Conservation (phyloP, 2,797 vertebrate genomes). For the Smutsia gigantea region DNA sequence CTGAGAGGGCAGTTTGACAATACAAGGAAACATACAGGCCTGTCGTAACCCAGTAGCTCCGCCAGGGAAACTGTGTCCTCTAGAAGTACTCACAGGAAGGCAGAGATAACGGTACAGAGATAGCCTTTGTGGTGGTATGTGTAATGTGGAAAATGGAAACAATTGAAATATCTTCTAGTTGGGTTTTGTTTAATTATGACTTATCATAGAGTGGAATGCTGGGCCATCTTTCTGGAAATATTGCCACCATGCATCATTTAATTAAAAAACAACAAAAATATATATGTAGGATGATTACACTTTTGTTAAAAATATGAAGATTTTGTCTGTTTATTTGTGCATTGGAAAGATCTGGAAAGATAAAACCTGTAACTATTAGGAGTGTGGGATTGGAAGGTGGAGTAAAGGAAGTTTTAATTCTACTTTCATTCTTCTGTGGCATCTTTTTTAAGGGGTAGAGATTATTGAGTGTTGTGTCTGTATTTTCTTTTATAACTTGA, state of each 20-base stretch:
- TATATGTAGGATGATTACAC: neutral
- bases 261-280: neutral
- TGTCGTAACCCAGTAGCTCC: neutral
- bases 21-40: neutral
- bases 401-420: neutral
- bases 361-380: neutral
- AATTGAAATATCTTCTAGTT: neutral
- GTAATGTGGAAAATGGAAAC: neutral
- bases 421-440: neutral
- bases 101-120: neutral
- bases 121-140: neutral
- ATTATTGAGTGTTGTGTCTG: neutral
- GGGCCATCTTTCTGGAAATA: neutral
- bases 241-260: neutral
- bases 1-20: neutral
- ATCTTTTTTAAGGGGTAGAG: neutral
- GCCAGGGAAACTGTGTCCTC: accelerated
- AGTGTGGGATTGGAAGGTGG: neutral
- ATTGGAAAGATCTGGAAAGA: neutral
- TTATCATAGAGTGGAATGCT: neutral
- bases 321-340: neutral
- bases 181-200: neutral
- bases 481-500: neutral
- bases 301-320: neutral
- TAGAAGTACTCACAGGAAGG: neutral